Percentiles rank a stretch among this genome's conserved stretches.
phyloP scores from a whole-genome alignment of 2,888 invertebrate species.

The Candidula unifasciata region DNA sequence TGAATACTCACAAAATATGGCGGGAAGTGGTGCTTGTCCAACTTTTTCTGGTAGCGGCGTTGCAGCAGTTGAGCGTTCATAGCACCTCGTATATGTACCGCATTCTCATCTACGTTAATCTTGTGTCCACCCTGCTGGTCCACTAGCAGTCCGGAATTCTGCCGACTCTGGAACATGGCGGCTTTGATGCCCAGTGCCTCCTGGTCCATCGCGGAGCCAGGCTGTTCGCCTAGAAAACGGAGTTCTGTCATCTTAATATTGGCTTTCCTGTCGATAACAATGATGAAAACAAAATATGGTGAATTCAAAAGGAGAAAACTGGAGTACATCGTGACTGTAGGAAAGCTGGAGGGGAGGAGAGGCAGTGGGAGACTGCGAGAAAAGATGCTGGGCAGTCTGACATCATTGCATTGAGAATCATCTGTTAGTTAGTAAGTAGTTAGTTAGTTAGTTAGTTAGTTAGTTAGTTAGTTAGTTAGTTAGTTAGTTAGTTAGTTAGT shows the following conservation, averaged over 20 bases:
- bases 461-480: no score
- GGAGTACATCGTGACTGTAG: no score
- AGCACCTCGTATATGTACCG: slow-evolving; percentile 83
- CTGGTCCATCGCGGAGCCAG: slow-evolving; percentile 78
- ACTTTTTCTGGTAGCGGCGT: slow-evolving; percentile 64
- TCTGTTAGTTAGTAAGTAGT: no score
- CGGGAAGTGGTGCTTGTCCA: slow-evolving; percentile 74
- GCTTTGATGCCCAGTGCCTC: slow-evolving; percentile 81
- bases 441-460: no score
- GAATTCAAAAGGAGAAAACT: no score
- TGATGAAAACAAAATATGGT: background rate
- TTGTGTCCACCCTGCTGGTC: slow-evolving; percentile 55
- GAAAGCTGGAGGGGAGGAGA: no score
- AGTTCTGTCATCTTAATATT: slow-evolving; percentile 43
- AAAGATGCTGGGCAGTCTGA: no score
- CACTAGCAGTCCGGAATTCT: slow-evolving; percentile 50
- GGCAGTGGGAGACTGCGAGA: no score
- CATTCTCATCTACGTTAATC: slow-evolving; percentile 85
- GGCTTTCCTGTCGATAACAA: slow-evolving; percentile 26
- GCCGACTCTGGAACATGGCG: slow-evolving; percentile 68
- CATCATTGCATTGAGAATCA: no score
- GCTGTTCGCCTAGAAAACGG: slow-evolving; percentile 46
- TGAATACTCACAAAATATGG: slow-evolving; percentile 73
- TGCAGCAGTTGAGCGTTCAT: slow-evolving; percentile 73
- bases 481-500: no score